Evolutionary conservation across 1,140 invertebrate species (phyloP).

Genomic region (Proctacanthus coquilletti): DNA sequence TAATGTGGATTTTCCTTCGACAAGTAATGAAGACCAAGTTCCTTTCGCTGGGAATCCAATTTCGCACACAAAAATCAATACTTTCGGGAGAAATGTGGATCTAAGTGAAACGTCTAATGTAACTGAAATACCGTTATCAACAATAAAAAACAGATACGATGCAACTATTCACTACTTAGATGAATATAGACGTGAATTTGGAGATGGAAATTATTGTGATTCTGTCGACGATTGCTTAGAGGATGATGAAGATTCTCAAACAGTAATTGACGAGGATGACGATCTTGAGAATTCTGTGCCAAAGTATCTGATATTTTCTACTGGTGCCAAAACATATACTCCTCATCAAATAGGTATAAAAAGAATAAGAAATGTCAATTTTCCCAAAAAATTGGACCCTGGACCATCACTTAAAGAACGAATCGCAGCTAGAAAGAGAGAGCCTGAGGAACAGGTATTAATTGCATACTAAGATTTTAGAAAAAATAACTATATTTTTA

Average conservation of each 20-base stretch:
- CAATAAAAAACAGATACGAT: too few relatives aligned
- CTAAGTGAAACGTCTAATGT: too few relatives aligned
- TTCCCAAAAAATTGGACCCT: slow-evolving; percentile 51
- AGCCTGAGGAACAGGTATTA: slow-evolving; percentile 31
- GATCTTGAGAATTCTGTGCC: slow-evolving; percentile 32
- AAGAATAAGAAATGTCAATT: slow-evolving; percentile 53
- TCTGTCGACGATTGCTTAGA: slow-evolving; percentile 9
- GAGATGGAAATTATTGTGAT: too few relatives aligned
- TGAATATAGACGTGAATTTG: slow-evolving; percentile 11
- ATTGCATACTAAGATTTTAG: neutral
- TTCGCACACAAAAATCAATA: too few relatives aligned
- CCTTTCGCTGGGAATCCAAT: too few relatives aligned
- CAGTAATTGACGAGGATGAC: slow-evolving; percentile 25
- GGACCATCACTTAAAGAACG: slow-evolving; percentile 52
- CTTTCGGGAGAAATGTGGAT: too few relatives aligned
- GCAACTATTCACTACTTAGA: slow-evolving; percentile 21
- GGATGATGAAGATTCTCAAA: slow-evolving; percentile 17
- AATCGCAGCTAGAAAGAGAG: slow-evolving; percentile 39
- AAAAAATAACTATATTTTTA: slow-evolving; percentile 1
- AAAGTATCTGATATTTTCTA: slow-evolving; percentile 76
- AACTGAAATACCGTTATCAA: too few relatives aligned
- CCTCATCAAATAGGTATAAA: slow-evolving; percentile 82
- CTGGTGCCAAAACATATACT: slow-evolving; percentile 68
- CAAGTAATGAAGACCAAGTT: too few relatives aligned
- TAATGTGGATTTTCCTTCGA: too few relatives aligned